These are phyloP conservation scores for Neomorphus geoffroyi DNA, from an alignment of 2,797 vertebrate genomes.

Conservation along the genomic window DNA sequence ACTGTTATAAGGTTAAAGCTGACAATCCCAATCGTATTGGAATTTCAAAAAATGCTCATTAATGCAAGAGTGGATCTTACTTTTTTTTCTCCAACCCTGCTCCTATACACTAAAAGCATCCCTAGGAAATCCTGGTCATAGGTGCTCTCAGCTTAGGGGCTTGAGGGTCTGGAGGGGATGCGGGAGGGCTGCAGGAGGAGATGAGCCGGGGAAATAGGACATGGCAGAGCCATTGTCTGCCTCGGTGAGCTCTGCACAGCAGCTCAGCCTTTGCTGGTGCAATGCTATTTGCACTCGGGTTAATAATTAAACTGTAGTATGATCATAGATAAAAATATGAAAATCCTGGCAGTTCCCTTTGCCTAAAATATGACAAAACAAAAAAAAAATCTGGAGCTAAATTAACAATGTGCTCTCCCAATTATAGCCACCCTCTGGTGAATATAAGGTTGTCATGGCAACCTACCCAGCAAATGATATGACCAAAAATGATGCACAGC, in stretches of 20 bases:
- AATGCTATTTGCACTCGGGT: not conserved
- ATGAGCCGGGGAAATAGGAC: not conserved
- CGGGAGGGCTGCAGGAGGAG: not conserved
- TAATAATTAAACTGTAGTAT: constrained; percentile 59
- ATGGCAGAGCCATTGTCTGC: not conserved
- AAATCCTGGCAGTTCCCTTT: not conserved
- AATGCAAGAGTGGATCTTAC: fast-evolving
- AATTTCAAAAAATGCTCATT: not conserved
- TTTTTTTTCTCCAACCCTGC: not conserved
- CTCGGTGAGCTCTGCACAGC: not conserved
- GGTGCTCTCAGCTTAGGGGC: not conserved
- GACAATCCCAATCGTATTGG: fast-evolving
- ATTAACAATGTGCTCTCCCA: constrained; percentile 58
- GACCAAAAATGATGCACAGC: constrained; percentile 56
- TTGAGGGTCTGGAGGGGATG: no score
- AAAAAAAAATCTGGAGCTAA: constrained; percentile 23
- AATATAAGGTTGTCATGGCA: constrained; percentile 68
- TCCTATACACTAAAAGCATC: not conserved
- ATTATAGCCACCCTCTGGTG: constrained; percentile 57
- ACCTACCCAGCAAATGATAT: constrained; percentile 61
- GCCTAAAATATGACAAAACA: not conserved
- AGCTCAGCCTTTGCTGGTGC: not conserved
- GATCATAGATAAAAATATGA: not conserved
- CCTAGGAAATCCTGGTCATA: not conserved
- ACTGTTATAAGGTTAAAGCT: not conserved